Base-by-base conservation (phyloP, 1,140 invertebrate species). In the Drosophila suzukii region DNA sequence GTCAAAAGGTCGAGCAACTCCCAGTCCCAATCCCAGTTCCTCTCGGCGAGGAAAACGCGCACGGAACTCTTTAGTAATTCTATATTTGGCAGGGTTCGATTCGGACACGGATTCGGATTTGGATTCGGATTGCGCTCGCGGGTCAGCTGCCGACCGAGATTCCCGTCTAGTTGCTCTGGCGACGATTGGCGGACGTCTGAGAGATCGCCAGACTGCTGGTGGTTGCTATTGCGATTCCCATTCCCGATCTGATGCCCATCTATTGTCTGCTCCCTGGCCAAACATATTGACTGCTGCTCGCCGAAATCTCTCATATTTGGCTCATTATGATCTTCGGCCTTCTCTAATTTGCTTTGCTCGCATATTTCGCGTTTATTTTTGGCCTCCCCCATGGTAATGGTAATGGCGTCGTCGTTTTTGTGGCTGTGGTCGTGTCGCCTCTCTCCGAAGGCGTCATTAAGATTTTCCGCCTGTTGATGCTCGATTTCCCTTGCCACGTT, bases 111-210 rank as follows among this genome's bases (percentile, higher is more conserved):
- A 63, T 20, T 43, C 39, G 44, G 66, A 58, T 59, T 56, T 11
- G 53, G 65, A 34, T 56, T 30, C 15, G 56, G 60, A 38, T 75
- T 71, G 41, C 76, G 77, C 58, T 80, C 51, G 74, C 73, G 70
- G 60, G 66, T 70, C 56, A 67, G 38, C 39, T 13, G 59, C 24
- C 59, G 59, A 41, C 59, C 54, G 59, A 62, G 27, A 43, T 62
- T 32, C 27, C 36, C 60, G 59, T 84, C 81, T 72, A 78, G 74
- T 81, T 88, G 82, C 80, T 88, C 73, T 77, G 85, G 60, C 77
- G 82, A 89, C 90, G 90, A 68, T 78, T 90, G 86, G 90, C 90
- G 81, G 74, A 81, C 86, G 77, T 91, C 90, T 91, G 90, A 90
- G 74, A 72, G 50, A 50, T 68, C 55, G 54, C 36, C 61, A 61